These are phyloP conservation scores for Pollenia griseotomentosa DNA, from an alignment of 2,888 invertebrate genomes.

Conservation along the genomic window DNA sequence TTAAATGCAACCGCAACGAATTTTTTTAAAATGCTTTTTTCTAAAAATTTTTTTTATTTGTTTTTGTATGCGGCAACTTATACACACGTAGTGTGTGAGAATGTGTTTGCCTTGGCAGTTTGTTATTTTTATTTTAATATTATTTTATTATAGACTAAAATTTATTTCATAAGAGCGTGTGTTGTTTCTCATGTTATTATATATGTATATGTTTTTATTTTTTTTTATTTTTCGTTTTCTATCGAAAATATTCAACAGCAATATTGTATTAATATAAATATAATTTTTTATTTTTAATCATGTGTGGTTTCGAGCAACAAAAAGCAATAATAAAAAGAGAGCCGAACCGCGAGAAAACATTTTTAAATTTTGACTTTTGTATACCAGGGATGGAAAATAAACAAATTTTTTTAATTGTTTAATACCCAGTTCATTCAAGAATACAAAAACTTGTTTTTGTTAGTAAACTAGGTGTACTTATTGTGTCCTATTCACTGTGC, in stretches of 20 bases:
- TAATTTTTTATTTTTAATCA: slow-evolving; percentile 22
- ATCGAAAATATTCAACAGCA: slow-evolving; percentile 59
- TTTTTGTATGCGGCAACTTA: slow-evolving; percentile 58
- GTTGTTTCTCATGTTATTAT: slow-evolving; percentile 55
- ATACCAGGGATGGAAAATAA: too few species aligned
- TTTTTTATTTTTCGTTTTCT: not conserved
- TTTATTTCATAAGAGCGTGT: slow-evolving; percentile 65
- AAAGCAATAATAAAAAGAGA: not conserved
- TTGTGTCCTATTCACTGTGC: too few species aligned
- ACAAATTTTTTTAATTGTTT: too few species aligned
- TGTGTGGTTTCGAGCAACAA: slow-evolving; percentile 37
- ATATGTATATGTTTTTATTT: slow-evolving; percentile 11
- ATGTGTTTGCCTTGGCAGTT: slow-evolving; percentile 60
- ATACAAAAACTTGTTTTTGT: too few species aligned
- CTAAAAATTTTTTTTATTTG: slow-evolving; percentile 34
- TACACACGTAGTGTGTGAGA: not conserved
- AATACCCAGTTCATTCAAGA: too few species aligned
- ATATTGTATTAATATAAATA: slow-evolving; percentile 47
- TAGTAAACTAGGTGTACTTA: too few species aligned
- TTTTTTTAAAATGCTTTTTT: slow-evolving; percentile 39
- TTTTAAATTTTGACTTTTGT: slow-evolving; percentile 29
- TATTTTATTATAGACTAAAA: slow-evolving; percentile 46
- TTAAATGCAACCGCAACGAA: slow-evolving; percentile 65
- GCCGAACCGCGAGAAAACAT: slow-evolving; percentile 18
- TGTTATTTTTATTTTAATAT: slow-evolving; percentile 63